These are phyloP conservation scores for Eupithecia tripunctaria DNA, from an alignment of 2,888 invertebrate genomes.

Conservation along the genomic window DNA sequence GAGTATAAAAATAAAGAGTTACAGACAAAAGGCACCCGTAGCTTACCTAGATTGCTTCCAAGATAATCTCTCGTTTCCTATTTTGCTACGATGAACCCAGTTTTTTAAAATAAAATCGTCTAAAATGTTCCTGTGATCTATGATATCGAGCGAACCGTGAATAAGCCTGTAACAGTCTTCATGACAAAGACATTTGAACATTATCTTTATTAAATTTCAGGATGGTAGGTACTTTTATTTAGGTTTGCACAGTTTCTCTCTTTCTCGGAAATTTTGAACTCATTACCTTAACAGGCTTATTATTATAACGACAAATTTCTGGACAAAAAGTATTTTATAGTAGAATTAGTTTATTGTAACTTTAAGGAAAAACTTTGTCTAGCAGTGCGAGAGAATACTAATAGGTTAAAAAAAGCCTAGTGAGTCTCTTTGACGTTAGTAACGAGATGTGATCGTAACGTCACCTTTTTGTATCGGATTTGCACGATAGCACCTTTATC, in stretches of 20 bases:
- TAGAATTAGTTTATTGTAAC: neutral
- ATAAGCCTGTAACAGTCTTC: slow-evolving; percentile 45
- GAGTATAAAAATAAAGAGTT: neutral
- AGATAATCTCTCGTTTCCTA: slow-evolving; percentile 35
- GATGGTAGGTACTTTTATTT: slow-evolving; percentile 16
- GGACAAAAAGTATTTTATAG: neutral
- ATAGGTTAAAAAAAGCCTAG: too few relatives aligned
- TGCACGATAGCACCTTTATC: too few relatives aligned
- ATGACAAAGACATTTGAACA: slow-evolving; percentile 43
- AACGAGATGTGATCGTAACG: too few relatives aligned
- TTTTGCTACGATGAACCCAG: slow-evolving; percentile 31
- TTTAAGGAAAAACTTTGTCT: neutral
- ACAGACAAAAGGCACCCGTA: slow-evolving; percentile 9
- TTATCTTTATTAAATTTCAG: slow-evolving; percentile 41
- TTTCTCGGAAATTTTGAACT: neutral
- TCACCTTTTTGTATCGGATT: too few relatives aligned
- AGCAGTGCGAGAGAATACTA: neutral
- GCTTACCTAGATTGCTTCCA: slow-evolving; percentile 28
- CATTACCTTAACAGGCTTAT: neutral
- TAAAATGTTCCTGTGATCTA: slow-evolving; percentile 42
- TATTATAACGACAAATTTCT: neutral
- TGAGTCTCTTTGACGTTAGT: too few relatives aligned
- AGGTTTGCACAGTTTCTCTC: slow-evolving; percentile 2
- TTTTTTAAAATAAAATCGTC: slow-evolving; percentile 37
- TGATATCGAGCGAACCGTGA: slow-evolving; percentile 46